Conservation (phyloP, 2,888 invertebrate genomes). For the Rapana venosa region DNA sequence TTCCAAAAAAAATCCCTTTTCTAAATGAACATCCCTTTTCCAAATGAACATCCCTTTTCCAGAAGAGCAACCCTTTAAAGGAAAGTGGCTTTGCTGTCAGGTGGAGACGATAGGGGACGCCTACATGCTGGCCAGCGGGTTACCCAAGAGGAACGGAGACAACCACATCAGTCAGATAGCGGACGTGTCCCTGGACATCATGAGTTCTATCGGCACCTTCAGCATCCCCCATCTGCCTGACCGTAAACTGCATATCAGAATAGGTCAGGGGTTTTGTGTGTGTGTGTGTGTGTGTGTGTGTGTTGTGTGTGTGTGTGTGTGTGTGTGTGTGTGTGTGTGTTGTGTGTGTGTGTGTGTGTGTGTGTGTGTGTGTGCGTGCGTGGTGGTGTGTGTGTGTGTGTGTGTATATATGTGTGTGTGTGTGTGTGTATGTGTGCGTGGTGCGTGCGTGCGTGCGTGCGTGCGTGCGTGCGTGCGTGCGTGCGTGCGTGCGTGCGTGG, state of each 20-base stretch:
- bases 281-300: background rate
- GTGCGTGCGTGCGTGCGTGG: too few relatives aligned
- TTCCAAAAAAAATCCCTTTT: too few relatives aligned
- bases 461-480: too few relatives aligned
- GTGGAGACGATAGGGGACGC: slow-evolving; percentile 74
- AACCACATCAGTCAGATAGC: slow-evolving; percentile 68
- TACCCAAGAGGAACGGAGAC: slow-evolving; percentile 68
- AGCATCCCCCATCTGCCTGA: slow-evolving; percentile 69
- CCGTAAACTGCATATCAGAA: slow-evolving; percentile 63
- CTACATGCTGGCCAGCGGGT: slow-evolving; percentile 72
- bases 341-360: background rate
- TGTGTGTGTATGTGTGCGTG: background rate
- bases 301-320: background rate
- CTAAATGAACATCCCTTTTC: too few relatives aligned
- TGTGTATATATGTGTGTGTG: background rate
- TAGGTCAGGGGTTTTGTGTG: slow-evolving; percentile 54
- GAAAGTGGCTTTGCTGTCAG: slow-evolving; percentile 49
- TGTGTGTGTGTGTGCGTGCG: background rate
- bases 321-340: background rate
- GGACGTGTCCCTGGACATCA: slow-evolving; percentile 67
- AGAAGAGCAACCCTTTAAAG: too few relatives aligned
- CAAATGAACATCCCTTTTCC: too few relatives aligned
- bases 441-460: too few relatives aligned
- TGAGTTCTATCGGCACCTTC: slow-evolving; percentile 67
- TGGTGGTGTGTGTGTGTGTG: background rate